phyloP scores from a whole-genome alignment of 2,797 vertebrate species.

The Naso thynnoides region DNA sequence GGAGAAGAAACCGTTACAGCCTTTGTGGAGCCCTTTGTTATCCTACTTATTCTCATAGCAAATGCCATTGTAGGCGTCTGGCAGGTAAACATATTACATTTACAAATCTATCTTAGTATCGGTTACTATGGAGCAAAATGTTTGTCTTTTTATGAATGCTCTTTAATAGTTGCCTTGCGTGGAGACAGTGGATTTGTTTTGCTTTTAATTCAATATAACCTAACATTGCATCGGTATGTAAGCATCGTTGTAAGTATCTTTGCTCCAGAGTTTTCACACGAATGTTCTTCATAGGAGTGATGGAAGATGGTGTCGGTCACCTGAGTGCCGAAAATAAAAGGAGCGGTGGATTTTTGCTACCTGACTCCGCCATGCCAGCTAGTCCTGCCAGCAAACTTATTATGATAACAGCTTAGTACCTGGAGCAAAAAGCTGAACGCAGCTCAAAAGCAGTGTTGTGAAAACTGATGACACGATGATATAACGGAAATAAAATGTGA shows the following conservation, averaged over 20 bases:
- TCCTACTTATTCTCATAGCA: constrained; percentile 98
- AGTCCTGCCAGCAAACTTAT: neutral
- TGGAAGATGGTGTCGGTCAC: neutral
- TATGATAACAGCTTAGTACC: neutral
- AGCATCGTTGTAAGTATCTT: no score
- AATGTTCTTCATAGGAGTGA: neutral
- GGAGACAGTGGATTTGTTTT: neutral
- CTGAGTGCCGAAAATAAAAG: neutral
- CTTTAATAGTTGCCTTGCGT: neutral
- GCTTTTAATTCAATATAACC: neutral
- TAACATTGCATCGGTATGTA: neutral
- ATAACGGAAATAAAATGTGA: neutral
- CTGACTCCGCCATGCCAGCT: neutral
- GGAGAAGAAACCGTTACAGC: constrained; percentile 98
- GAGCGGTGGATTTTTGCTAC: neutral
- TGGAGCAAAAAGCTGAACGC: neutral
- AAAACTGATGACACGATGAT: no score
- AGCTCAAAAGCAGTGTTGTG: neutral
- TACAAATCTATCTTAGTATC: neutral
- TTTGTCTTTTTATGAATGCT: neutral
- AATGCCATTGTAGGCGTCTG: constrained; percentile 99
- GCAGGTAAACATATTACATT: constrained; percentile 89
- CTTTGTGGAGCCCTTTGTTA: constrained; percentile 99
- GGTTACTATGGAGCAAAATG: neutral
- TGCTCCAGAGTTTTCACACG: neutral